phyloP scores from a whole-genome alignment of 1,140 invertebrate genomes.

The Sitodiplosis mosellana region DNA sequence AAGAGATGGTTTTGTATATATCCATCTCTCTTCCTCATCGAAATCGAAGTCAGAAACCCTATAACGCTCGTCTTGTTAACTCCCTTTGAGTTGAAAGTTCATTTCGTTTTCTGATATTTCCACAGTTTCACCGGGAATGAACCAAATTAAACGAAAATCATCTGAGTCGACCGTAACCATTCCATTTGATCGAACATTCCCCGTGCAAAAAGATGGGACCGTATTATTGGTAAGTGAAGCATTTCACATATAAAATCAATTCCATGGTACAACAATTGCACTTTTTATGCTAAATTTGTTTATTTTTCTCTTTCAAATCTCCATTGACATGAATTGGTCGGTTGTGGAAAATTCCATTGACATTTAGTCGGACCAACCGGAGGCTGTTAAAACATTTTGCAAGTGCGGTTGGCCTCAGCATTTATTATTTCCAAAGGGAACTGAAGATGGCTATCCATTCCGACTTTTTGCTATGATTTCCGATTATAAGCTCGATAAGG shows the following conservation, averaged over 20 bases:
- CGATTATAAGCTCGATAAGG: neutral
- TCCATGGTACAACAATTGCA: too few relatives aligned
- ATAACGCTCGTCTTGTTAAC: constrained; percentile 33
- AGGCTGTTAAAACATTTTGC: neutral
- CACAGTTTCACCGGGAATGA: constrained; percentile 26
- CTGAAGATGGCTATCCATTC: neutral
- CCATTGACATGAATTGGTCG: neutral
- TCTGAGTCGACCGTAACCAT: constrained; percentile 30
- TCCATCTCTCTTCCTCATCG: constrained; percentile 38
- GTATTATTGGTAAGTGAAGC: too few relatives aligned
- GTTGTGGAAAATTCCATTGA: neutral
- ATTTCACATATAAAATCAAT: too few relatives aligned
- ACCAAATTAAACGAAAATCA: constrained; percentile 25
- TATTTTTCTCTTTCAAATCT: too few relatives aligned
- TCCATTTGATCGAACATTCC: constrained; percentile 41
- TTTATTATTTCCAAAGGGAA: neutral
- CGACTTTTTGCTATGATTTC: neutral
- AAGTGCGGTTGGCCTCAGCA: neutral
- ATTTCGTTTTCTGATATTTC: constrained; percentile 23
- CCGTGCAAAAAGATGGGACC: too few relatives aligned
- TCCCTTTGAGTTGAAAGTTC: constrained; percentile 27
- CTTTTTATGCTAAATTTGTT: too few relatives aligned
- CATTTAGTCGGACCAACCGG: too few relatives aligned
- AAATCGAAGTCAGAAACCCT: constrained; percentile 20
- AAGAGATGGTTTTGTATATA: constrained; percentile 40